Conservation (phyloP, 2,113 vertebrate genomes). For the Pterocles gutturalis region DNA sequence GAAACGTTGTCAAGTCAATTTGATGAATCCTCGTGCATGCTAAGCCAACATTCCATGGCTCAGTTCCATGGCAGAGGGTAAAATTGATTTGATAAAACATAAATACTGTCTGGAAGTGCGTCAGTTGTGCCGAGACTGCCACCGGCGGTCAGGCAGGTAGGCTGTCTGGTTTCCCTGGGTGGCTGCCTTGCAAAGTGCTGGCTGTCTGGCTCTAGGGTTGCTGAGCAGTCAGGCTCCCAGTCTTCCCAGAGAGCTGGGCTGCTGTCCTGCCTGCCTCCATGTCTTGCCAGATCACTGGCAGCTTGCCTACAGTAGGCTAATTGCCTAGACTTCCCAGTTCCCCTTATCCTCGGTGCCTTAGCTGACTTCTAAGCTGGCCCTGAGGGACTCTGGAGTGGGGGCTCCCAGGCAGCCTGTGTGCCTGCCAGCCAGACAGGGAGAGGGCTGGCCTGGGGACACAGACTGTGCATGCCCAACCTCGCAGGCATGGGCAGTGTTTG, state of each 20-base stretch:
- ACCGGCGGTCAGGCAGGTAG: neutral
- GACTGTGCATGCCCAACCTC: fast-evolving
- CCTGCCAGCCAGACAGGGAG: neutral
- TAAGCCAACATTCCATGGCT: neutral
- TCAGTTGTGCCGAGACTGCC: neutral
- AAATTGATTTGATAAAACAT: neutral
- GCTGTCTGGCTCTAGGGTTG: neutral
- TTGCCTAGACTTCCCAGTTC: neutral
- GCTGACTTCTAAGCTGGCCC: neutral
- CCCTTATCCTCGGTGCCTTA: neutral
- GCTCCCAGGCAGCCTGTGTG: neutral
- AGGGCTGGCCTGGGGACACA: neutral
- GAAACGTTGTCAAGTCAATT: neutral
- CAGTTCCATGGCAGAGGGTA: neutral
- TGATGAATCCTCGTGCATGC: neutral
- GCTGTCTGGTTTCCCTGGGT: neutral
- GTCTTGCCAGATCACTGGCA: neutral
- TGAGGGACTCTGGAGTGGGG: neutral
- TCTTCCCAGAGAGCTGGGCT: neutral
- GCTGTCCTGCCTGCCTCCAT: neutral
- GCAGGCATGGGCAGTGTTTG: neutral
- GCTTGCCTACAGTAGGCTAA: neutral
- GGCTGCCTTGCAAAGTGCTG: neutral
- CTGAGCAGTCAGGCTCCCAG: neutral
- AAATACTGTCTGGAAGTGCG: neutral